Evolutionary conservation across 2,888 invertebrate species (phyloP).

Genomic region (Drosophila buzzatii): DNA sequence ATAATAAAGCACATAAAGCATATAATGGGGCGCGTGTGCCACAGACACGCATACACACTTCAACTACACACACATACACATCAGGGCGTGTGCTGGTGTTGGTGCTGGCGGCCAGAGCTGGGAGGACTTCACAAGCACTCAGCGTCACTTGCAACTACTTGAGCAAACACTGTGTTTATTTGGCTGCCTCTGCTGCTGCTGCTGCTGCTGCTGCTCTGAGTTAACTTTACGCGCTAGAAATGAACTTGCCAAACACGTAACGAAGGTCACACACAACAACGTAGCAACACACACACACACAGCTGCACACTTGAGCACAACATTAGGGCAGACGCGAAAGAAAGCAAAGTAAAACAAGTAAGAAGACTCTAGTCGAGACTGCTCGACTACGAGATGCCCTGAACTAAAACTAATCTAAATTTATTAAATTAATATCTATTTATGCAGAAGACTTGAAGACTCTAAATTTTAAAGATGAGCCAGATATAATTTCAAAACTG

Average conservation of each 20-base stretch:
- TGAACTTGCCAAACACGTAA: conserved; percentile 80
- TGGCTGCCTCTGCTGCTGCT: conserved; percentile 47
- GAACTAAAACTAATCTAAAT: no score
- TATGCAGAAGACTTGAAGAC: no score
- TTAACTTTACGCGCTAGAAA: conserved; percentile 76
- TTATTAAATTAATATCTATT: no score
- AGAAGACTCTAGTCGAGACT: no score
- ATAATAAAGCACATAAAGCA: conserved; percentile 66
- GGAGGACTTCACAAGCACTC: conserved; percentile 47
- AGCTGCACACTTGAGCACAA: conserved; percentile 55
- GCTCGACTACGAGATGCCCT: no score
- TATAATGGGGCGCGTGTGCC: conserved; percentile 74
- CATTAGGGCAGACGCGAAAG: conserved; percentile 47
- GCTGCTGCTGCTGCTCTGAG: conserved; percentile 34
- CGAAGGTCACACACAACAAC: conserved; percentile 76
- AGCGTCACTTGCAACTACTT: conserved; percentile 74
- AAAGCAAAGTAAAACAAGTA: no score
- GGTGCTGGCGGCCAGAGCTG: no score
- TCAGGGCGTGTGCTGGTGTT: conserved; percentile 3
- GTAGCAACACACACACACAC: conserved; percentile 21
- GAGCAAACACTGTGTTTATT: conserved; percentile 68
- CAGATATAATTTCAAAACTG: no score
- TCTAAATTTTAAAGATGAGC: no score
- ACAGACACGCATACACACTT: conserved; percentile 66
- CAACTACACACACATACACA: conserved; percentile 24